Evolutionary conservation across 2,797 vertebrate genomes (phyloP).

Genomic region (Botia kubotai): DNA sequence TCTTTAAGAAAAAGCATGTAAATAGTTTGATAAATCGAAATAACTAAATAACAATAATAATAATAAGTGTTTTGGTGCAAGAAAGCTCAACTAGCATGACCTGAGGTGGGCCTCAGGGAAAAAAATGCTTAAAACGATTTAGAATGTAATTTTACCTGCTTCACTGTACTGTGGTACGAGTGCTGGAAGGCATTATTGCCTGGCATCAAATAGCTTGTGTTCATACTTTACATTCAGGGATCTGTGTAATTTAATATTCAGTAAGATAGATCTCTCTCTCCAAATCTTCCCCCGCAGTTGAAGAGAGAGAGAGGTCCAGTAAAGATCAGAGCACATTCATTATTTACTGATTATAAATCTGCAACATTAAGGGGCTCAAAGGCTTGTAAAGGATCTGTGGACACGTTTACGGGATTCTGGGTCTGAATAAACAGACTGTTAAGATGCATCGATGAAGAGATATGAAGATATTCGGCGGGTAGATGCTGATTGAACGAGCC

Average conservation of each 20-base stretch:
- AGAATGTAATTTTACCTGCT: background rate
- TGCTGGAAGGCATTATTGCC: slow-evolving; percentile 12
- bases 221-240: slow-evolving; percentile 2
- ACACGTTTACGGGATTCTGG: slow-evolving; percentile 17
- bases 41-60: no score
- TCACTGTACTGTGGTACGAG: background rate
- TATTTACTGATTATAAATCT: slow-evolving; percentile 51
- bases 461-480: slow-evolving; percentile 6
- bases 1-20: no score
- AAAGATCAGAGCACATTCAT: slow-evolving; percentile 41
- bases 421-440: slow-evolving; percentile 33
- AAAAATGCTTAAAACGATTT: no score
- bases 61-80: background rate
- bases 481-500: background rate
- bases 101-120: no score
- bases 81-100: background rate
- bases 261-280: slow-evolving; percentile 23
- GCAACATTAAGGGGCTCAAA: slow-evolving; percentile 22
- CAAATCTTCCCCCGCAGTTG: background rate
- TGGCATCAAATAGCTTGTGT: background rate
- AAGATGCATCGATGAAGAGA: slow-evolving; percentile 1
- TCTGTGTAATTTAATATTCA: slow-evolving; percentile 5
- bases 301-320: background rate
- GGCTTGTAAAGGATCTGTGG: slow-evolving; percentile 16
- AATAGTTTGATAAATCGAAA: no score